These are phyloP conservation scores for Danio kyathit DNA, from an alignment of 2,797 vertebrate genomes.

Conservation along the genomic window DNA sequence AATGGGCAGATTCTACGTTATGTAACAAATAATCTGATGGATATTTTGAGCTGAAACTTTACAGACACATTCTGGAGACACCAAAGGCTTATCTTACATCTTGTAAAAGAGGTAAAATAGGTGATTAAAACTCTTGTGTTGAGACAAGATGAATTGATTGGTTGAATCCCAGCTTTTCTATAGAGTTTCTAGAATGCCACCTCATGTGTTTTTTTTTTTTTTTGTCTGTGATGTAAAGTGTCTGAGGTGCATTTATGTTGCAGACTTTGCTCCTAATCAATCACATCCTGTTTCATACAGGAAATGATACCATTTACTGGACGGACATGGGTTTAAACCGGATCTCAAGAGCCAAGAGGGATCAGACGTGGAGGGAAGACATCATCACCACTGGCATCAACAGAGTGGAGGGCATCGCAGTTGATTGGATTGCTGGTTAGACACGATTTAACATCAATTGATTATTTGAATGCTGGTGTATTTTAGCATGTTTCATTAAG, in stretches of 20 bases:
- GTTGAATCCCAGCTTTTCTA: no score
- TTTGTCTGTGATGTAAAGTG: not conserved
- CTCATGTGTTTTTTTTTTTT: not conserved
- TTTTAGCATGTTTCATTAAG: not conserved
- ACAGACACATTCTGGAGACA: no score
- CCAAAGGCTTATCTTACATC: no score
- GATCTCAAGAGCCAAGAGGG: conserved; percentile 93
- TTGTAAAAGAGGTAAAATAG: no score
- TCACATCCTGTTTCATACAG: conserved; percentile 69
- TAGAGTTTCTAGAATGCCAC: not conserved
- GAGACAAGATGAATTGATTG: no score
- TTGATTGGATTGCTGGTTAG: conserved; percentile 98
- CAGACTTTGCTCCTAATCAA: conserved; percentile 13
- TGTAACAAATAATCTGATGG: no score
- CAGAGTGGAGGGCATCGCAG: conserved; percentile 94
- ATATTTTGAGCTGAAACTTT: no score
- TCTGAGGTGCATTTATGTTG: not conserved
- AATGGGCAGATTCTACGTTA: no score
- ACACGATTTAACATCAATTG: not conserved
- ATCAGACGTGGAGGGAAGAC: conserved; percentile 98
- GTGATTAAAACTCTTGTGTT: no score
- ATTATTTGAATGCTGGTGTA: not conserved
- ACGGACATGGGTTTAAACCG: conserved; percentile 98
- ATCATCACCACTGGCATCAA: conserved; percentile 94
- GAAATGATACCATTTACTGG: conserved; percentile 98